phyloP scores from a whole-genome alignment of 2,113 vertebrate genomes.

The Zootoca vivipara region DNA sequence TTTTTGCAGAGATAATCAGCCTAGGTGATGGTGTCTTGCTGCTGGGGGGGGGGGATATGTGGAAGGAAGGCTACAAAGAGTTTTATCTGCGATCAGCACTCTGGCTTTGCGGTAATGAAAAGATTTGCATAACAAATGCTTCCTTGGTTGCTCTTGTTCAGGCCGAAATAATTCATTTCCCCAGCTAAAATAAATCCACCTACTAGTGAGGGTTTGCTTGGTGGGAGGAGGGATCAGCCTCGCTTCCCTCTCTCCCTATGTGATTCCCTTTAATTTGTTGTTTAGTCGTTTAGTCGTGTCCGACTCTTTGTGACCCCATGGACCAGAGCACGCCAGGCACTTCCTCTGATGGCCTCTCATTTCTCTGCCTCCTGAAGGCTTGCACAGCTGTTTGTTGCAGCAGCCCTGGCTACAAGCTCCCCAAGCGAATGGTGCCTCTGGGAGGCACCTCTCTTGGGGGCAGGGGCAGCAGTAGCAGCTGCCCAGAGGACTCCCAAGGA shows the following conservation, averaged over 20 bases:
- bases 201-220: neutral
- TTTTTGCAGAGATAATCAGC: constrained; percentile 44
- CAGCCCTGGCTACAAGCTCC: no score
- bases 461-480: no score
- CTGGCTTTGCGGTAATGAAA: constrained; percentile 70
- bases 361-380: no score
- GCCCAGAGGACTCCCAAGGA: no score
- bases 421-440: no score
- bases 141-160: constrained; percentile 57
- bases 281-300: no score
- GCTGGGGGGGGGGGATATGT: no score
- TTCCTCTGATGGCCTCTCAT: no score
- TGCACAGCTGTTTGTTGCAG: no score
- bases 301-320: no score
- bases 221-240: constrained; percentile 36
- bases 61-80: constrained; percentile 65
- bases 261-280: neutral
- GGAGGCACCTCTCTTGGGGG: no score
- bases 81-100: constrained; percentile 74
- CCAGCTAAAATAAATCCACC: constrained; percentile 39
- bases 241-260: neutral
- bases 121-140: constrained; percentile 76
- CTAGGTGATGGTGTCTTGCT: constrained; percentile 51
- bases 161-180: constrained; percentile 71
- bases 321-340: no score